A percentile compares a stretch with the other conserved stretches of the same genome.
phyloP scores from a whole-genome alignment of 2,113 vertebrate species.

The Mormyrus lacerda region DNA sequence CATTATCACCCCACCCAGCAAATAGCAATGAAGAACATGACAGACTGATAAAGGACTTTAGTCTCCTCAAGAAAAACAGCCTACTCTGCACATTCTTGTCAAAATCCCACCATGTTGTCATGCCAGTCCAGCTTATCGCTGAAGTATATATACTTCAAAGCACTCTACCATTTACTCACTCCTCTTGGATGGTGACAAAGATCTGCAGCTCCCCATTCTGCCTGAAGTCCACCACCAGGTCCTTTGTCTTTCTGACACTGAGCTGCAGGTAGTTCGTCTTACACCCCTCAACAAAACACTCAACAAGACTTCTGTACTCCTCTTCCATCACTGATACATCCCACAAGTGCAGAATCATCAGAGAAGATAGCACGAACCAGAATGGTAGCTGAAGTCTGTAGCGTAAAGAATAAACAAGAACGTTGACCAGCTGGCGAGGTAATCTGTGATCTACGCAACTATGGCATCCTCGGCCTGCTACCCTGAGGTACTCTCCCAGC shows the following conservation, averaged over 20 bases:
- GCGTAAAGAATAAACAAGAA: not conserved
- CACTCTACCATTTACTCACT: not conserved
- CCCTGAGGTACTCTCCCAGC: not conserved
- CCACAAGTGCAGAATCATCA: not conserved
- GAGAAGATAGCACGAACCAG: not conserved
- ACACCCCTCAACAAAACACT: not conserved
- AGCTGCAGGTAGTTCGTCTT: not conserved
- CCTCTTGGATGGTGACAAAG: not conserved
- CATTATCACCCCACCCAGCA: not conserved
- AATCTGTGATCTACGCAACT: not conserved
- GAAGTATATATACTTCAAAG: not conserved
- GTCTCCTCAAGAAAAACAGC: not conserved
- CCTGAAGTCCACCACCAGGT: not conserved
- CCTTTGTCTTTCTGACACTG: not conserved
- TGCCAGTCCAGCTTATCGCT: not conserved
- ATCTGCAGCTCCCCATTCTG: not conserved
- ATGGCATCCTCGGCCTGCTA: not conserved
- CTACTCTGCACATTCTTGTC: not conserved
- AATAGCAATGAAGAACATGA: not conserved
- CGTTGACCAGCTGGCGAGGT: not conserved
- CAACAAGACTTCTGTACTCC: not conserved
- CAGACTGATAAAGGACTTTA: not conserved
- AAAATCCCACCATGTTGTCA: not conserved
- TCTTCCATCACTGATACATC: not conserved
- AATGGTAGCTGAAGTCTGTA: not conserved